Conservation (phyloP, 1,140 invertebrate genomes). For the Bombus confusus region DNA sequence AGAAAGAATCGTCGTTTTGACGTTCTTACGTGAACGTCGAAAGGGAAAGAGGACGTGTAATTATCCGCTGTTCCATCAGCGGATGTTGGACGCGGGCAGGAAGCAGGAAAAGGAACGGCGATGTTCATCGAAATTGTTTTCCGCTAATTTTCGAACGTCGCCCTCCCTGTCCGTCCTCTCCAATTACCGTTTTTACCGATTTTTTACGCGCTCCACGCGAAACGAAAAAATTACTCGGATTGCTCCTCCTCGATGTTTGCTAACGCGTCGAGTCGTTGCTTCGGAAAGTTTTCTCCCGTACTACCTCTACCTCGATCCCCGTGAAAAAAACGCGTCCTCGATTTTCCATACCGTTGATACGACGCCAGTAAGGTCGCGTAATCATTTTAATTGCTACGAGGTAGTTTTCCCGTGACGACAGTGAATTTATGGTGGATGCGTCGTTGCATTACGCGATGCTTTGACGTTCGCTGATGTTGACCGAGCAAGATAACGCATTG, state of each 20-base stretch:
- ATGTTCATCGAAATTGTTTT: slow-evolving; percentile 14
- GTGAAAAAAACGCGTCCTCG: neutral
- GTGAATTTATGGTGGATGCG: too few species aligned
- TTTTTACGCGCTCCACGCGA: slow-evolving; percentile 25
- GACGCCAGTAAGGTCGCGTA: too few species aligned
- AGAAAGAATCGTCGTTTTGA: neutral
- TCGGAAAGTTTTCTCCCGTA: neutral
- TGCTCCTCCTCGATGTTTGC: neutral
- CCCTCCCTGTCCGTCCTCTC: neutral
- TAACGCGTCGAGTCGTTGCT: neutral
- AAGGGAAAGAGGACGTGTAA: slow-evolving; percentile 46
- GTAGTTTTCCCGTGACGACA: too few species aligned
- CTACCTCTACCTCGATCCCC: too few species aligned
- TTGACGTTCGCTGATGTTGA: too few species aligned
- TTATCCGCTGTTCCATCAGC: slow-evolving; percentile 39
- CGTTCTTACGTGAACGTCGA: neutral
- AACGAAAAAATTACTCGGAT: slow-evolving; percentile 27
- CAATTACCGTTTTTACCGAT: slow-evolving; percentile 42
- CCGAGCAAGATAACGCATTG: too few species aligned
- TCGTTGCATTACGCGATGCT: too few species aligned
- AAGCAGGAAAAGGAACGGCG: neutral
- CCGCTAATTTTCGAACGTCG: slow-evolving; percentile 17
- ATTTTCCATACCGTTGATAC: neutral
- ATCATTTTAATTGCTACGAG: neutral
- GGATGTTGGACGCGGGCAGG: neutral